Evolutionary conservation across 2,797 vertebrate genomes (phyloP).

Genomic region (Acridotheres tristis): DNA sequence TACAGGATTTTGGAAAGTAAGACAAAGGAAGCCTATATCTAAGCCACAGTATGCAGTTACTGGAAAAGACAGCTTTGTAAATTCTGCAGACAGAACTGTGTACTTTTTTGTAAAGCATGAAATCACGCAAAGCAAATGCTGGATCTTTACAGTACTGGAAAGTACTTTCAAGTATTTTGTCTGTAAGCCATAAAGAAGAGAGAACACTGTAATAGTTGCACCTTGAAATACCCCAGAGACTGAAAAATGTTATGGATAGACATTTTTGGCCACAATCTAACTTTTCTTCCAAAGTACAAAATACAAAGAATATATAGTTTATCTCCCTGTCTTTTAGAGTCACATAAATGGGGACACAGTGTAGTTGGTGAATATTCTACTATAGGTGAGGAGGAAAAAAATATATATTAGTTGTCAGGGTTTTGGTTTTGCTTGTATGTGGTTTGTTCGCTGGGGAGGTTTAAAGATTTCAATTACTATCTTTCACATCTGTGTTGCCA

Average conservation of each 20-base stretch:
- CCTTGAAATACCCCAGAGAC: neutral
- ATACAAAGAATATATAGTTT: neutral
- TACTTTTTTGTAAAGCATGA: neutral
- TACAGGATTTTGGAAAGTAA: neutral
- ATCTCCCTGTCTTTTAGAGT: neutral
- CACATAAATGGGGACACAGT: neutral
- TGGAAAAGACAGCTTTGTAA: neutral
- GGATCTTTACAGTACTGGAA: neutral
- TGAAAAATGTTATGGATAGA: neutral
- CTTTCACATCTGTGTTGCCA: neutral
- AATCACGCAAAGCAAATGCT: neutral
- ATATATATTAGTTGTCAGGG: neutral
- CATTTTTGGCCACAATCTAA: neutral
- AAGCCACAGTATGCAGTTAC: neutral
- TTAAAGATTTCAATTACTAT: neutral
- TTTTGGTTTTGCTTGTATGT: neutral
- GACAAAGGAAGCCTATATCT: neutral
- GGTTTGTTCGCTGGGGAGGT: rapidly evolving
- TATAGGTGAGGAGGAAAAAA: neutral
- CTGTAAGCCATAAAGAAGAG: neutral
- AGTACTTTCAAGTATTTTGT: neutral
- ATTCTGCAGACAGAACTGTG: neutral
- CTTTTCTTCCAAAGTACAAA: neutral
- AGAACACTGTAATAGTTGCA: neutral
- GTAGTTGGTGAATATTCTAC: neutral